A percentile compares a stretch with the other conserved stretches of the same genome.
Evolutionary conservation across 2,113 vertebrate species (phyloP).

Genomic region (Capreolus pygargus): DNA sequence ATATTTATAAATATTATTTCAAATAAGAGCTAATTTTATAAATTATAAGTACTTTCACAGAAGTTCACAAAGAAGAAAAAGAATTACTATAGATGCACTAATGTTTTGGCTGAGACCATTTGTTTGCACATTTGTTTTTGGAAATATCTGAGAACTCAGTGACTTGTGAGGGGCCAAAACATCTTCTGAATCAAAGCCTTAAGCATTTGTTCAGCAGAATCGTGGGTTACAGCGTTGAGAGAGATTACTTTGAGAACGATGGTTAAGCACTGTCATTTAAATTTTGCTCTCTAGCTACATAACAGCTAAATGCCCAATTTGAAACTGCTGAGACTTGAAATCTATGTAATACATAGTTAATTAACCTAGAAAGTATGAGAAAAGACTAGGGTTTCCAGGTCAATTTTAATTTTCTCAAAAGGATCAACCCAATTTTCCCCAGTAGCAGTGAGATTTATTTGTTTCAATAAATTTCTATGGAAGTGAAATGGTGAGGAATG

Average conservation of each 20-base stretch:
- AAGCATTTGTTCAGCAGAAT: background rate
- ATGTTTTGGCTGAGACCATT: background rate
- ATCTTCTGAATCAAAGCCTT: background rate
- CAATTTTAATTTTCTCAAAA: slow-evolving; percentile 37
- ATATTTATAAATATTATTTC: background rate
- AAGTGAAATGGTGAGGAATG: background rate
- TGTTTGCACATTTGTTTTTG: background rate
- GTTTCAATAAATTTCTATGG: background rate
- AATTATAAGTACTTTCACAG: background rate
- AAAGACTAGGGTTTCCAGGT: background rate
- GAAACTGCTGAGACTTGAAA: background rate
- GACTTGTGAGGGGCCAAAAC: background rate
- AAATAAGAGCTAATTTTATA: background rate
- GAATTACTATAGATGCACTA: background rate
- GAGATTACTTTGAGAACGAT: background rate
- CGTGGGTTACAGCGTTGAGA: background rate
- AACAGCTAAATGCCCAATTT: background rate
- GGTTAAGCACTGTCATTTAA: slow-evolving; percentile 4
- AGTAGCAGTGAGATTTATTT: background rate
- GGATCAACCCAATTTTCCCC: background rate
- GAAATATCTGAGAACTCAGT: background rate
- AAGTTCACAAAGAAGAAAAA: background rate
- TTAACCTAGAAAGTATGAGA: background rate
- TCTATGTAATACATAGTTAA: background rate
- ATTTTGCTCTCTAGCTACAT: slow-evolving; percentile 3